phyloP scores from a whole-genome alignment of 2,797 vertebrate species.

The Lepus townsendii region DNA sequence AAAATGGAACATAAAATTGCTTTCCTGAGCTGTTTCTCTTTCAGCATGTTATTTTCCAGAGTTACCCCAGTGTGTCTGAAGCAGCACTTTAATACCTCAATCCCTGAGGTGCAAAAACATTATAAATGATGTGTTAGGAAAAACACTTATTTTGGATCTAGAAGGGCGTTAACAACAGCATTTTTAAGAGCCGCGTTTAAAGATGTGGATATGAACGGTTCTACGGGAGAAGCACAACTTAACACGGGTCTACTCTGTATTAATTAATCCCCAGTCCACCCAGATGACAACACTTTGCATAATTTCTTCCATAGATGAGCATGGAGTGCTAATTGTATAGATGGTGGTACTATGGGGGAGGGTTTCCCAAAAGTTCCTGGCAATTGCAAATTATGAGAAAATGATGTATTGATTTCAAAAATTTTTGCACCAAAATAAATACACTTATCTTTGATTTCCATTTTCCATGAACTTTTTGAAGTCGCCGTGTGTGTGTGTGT shows the following conservation, averaged over 20 bases:
- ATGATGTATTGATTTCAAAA: too few species aligned
- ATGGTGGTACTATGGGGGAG: too few species aligned
- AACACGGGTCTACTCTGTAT: neutral
- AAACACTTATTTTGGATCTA: conserved; percentile 56
- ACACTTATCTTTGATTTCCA: too few species aligned
- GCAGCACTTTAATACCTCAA: conserved; percentile 52
- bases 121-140: conserved; percentile 40
- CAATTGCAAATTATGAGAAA: too few species aligned
- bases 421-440: too few species aligned
- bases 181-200: conserved; percentile 58
- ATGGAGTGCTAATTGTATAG: neutral
- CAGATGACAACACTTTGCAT: neutral
- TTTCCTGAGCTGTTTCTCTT: conserved; percentile 63
- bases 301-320: neutral
- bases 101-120: conserved; percentile 28
- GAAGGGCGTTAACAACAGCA: conserved; percentile 24
- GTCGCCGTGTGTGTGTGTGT: neutral
- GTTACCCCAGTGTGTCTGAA: conserved; percentile 63
- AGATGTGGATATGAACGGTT: neutral
- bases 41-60: conserved; percentile 68
- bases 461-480: too few species aligned
- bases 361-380: too few species aligned
- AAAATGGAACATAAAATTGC: conserved; percentile 73
- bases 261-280: neutral
- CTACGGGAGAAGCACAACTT: conserved; percentile 29